Evolutionary conservation across 2,113 vertebrate species (phyloP).

Genomic region (Trogon melanurus): DNA sequence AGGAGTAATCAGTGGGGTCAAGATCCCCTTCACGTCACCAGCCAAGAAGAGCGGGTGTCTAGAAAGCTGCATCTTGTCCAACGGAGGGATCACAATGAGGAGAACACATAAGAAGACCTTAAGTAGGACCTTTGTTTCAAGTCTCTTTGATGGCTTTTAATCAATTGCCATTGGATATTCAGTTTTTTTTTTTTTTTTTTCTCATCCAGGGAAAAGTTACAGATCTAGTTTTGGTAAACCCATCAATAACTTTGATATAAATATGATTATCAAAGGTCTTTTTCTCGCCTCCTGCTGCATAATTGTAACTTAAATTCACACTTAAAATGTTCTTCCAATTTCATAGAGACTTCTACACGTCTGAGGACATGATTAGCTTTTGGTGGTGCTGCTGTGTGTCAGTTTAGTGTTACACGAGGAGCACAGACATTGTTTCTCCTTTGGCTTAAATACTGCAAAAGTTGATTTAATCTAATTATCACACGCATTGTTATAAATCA

Average conservation of each 20-base stretch:
- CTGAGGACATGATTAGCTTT: neutral
- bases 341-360: neutral
- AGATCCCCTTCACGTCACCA: neutral
- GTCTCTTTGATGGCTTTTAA: neutral
- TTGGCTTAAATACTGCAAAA: neutral
- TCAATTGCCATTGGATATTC: neutral
- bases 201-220: neutral
- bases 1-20: neutral
- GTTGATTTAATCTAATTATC: neutral
- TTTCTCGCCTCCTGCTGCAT: neutral
- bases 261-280: neutral
- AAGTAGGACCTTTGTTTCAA: neutral
- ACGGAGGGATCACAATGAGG: neutral
- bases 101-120: neutral
- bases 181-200: neutral
- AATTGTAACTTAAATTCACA: neutral
- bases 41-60: accelerated
- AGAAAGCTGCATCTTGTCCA: neutral
- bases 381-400: neutral
- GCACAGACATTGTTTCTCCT: neutral
- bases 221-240: neutral
- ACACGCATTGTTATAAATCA: neutral
- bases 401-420: neutral
- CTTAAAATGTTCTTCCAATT: neutral
- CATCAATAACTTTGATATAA: neutral